Percentiles rank a stretch among this genome's conserved stretches.
Conservation (phyloP, 2,113 vertebrate species). For the Oophaga pumilio region DNA sequence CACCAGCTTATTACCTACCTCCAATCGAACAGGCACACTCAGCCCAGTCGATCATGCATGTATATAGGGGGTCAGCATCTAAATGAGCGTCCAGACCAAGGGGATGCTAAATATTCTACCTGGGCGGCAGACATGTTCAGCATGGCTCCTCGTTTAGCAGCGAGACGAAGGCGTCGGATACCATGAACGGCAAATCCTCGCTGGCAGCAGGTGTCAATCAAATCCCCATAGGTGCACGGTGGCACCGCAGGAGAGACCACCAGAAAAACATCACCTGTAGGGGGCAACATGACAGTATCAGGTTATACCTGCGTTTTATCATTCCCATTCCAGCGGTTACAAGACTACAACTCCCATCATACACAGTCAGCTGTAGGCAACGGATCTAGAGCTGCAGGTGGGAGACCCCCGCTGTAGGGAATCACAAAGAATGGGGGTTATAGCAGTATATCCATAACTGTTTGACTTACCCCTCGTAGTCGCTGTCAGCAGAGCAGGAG, state of each 20-base stretch:
- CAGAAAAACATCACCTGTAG: slow-evolving; percentile 69
- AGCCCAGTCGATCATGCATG: no score
- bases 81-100: background rate
- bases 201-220: slow-evolving; percentile 65
- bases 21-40: no score
- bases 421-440: no score
- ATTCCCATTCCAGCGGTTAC: no score
- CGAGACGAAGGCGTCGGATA: slow-evolving; percentile 65
- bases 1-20: no score
- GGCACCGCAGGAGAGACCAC: slow-evolving; percentile 69
- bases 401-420: no score
- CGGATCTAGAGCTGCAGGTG: no score
- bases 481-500: slow-evolving; percentile 68
- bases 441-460: background rate
- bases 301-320: background rate
- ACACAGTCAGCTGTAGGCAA: no score
- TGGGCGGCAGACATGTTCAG: slow-evolving; percentile 69
- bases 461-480: slow-evolving; percentile 68
- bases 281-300: background rate
- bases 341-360: no score
- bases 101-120: slow-evolving; percentile 61
- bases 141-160: slow-evolving; percentile 51
- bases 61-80: no score
- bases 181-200: slow-evolving; percentile 71
- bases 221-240: slow-evolving; percentile 63